Evolutionary conservation across 2,113 vertebrate genomes (phyloP).

Genomic region (Todiramphus chloris): DNA sequence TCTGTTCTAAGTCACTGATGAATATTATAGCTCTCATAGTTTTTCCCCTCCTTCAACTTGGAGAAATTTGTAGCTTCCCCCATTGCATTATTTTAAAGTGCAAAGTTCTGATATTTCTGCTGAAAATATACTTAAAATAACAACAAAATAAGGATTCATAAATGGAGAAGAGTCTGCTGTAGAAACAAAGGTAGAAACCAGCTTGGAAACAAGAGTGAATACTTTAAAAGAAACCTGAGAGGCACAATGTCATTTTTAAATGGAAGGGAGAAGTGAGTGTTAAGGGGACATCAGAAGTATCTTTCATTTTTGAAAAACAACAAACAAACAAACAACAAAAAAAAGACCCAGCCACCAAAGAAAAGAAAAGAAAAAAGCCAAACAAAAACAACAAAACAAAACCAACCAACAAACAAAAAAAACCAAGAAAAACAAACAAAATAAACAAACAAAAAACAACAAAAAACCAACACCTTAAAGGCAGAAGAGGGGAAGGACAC

Average conservation of each 20-base stretch:
- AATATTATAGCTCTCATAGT: not conserved
- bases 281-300: not conserved
- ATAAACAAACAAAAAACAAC: no score
- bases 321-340: not conserved
- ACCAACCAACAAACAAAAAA: not conserved
- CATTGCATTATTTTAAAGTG: not conserved
- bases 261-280: not conserved
- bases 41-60: not conserved
- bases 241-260: not conserved
- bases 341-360: not conserved
- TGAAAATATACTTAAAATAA: not conserved
- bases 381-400: not conserved
- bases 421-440: not conserved
- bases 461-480: not conserved
- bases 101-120: not conserved
- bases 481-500: rapidly evolving
- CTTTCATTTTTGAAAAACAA: not conserved
- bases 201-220: not conserved
- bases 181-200: not conserved
- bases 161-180: not conserved
- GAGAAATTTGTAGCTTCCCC: not conserved
- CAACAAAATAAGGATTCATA: not conserved
- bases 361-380: not conserved
- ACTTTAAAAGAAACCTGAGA: not conserved
- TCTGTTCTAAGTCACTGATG: not conserved